Evolutionary conservation across 2,888 invertebrate species (phyloP).

Genomic region (Meta bourneti): DNA sequence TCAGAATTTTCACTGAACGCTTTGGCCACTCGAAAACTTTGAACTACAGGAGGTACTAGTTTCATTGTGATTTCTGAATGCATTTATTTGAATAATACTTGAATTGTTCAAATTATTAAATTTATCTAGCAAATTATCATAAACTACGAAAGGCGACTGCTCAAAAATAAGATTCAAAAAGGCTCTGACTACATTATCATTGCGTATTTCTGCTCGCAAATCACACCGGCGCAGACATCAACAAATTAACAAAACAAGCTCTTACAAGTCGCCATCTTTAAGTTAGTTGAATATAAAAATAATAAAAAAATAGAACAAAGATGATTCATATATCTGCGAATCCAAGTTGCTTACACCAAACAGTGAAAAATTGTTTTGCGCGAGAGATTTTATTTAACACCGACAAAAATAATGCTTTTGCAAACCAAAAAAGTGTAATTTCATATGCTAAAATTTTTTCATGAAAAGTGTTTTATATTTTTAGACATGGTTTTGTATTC

Average conservation of each 20-base stretch:
- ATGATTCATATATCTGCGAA: too few species aligned
- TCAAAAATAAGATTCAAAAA: not conserved
- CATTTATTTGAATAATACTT: constrained; percentile 47
- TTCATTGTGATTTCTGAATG: constrained; percentile 85
- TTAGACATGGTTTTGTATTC: too few species aligned
- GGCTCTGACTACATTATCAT: not conserved
- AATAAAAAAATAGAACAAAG: not conserved
- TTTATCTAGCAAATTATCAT: not conserved
- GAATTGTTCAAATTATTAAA: not conserved
- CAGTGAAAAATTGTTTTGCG: too few species aligned
- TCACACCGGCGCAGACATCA: not conserved
- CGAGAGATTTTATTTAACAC: too few species aligned
- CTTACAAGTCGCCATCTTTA: not conserved
- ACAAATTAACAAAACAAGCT: not conserved
- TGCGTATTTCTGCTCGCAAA: not conserved
- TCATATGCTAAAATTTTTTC: too few species aligned
- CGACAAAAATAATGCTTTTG: too few species aligned
- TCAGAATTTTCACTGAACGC: constrained; percentile 98
- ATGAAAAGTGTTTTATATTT: too few species aligned
- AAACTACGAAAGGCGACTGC: not conserved
- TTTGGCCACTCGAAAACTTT: constrained; percentile 98
- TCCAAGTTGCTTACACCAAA: too few species aligned
- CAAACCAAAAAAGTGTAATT: too few species aligned
- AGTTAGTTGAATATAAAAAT: not conserved
- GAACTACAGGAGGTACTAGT: constrained; percentile 95